phyloP scores from a whole-genome alignment of 2,888 invertebrate genomes.

The Thera obeliscata region DNA sequence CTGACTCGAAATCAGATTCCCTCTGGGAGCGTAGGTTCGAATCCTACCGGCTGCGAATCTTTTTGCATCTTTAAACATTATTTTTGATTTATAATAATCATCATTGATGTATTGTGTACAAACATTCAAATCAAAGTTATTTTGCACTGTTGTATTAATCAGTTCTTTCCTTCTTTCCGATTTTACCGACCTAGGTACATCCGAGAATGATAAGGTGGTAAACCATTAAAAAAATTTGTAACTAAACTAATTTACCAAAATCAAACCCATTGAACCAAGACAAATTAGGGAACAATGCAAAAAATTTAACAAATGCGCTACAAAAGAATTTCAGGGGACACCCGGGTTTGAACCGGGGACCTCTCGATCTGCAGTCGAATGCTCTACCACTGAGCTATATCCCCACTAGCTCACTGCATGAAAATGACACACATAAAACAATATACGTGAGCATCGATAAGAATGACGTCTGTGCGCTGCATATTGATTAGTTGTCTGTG shows the following conservation, averaged over 20 bases:
- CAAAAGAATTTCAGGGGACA: slow-evolving; percentile 58
- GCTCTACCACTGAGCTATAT: slow-evolving; percentile 79
- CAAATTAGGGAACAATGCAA: background rate
- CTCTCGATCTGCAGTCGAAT: slow-evolving; percentile 79
- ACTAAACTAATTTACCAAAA: too few relatives aligned
- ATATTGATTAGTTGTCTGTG: too few relatives aligned
- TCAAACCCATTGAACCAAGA: too few relatives aligned
- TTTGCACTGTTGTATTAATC: too few relatives aligned
- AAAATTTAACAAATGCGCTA: background rate
- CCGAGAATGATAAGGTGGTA: too few relatives aligned
- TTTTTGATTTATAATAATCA: background rate
- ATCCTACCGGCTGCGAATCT: slow-evolving; percentile 90
- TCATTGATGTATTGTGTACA: too few relatives aligned
- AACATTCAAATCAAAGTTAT: too few relatives aligned
- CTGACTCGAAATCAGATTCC: slow-evolving; percentile 92
- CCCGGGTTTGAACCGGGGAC: slow-evolving; percentile 80
- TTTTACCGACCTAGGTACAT: too few relatives aligned
- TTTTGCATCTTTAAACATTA: slow-evolving; percentile 43
- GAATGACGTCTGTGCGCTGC: background rate
- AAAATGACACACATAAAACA: slow-evolving; percentile 52
- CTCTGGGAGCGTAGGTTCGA: slow-evolving; percentile 95
- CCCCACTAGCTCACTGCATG: slow-evolving; percentile 39
- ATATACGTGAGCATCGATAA: background rate
- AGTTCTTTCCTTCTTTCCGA: too few relatives aligned
- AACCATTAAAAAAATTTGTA: too few relatives aligned